Base-by-base conservation (phyloP, 2,797 vertebrate species). In the Amniataba percoides region DNA sequence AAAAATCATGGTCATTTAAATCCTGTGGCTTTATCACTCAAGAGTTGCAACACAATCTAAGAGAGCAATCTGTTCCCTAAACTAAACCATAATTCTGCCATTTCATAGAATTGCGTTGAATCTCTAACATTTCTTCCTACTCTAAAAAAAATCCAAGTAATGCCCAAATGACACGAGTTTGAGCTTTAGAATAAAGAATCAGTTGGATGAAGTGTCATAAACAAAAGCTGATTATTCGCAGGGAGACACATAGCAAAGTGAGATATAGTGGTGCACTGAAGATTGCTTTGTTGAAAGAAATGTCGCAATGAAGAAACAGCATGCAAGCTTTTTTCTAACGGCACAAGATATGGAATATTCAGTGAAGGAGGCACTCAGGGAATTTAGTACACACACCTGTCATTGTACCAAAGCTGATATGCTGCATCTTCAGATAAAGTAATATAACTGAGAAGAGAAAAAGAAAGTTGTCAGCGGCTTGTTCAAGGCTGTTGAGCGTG, bases 1-100 rank as follows among this genome's bases (percentile, higher is more conserved):
- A 64, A n/a, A 45, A 39, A 36, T 57, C 36, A 40, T 4, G 18
- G 16, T 62, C 2, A 53, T 63, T 74, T 67, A 3, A 71, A 52
- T 39, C 10, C 34, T 31, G 43, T 10, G 58, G 19, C 34, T 66
- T 27, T 63, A 34, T 60, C 36, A 58, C 23, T 40, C 3, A 59
- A 49, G 34, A 46, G 61, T 34, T 60, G 19, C 48, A 18, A 4
- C 49, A 39, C n/a, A 66, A 12, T 65, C 19, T 18, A 52, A 31
- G 57, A n/a, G 27, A 61, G 18, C 40, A 60, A 59, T 64, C 6
- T 9, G 16, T 48, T 69, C 43, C 27, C 42, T 43, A 9, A 7
- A 62, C 15, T 34, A 39, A 63, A 62, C 0, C 15, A 34, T 48
- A 62, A 71, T 53, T 46, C 10, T 15, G 12, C 42, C 3, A 11